A percentile compares a stretch with the other conserved stretches of the same genome.
These are phyloP conservation scores for Gulo gulo DNA, from an alignment of 2,113 vertebrate species.

Conservation along the genomic window DNA sequence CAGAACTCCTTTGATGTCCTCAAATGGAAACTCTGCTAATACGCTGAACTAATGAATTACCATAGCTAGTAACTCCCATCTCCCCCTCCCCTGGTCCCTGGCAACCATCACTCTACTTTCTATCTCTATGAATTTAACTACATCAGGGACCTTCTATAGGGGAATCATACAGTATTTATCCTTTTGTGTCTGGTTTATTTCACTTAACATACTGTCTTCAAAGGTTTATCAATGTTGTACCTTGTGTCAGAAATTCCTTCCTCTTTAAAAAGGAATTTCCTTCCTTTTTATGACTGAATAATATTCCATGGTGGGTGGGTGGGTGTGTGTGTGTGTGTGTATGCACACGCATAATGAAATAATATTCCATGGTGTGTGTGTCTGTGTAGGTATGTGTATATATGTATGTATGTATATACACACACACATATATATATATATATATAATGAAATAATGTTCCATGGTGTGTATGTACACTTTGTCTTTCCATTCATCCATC, in stretches of 20 bases:
- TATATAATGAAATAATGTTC: not conserved
- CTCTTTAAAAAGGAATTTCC: not conserved
- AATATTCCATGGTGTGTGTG: not conserved
- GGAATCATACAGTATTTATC: not conserved
- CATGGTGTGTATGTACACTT: not conserved
- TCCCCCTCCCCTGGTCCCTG: not conserved
- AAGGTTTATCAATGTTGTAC: not conserved
- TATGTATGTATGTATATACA: no score
- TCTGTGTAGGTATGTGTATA: no score
- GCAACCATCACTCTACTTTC: not conserved
- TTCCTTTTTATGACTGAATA: not conserved
- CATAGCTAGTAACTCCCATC: not conserved
- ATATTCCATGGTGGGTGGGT: not conserved
- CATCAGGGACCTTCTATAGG: not conserved
- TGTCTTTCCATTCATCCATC: not conserved
- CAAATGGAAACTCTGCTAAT: not conserved
- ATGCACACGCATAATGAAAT: not conserved
- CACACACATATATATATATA: no score
- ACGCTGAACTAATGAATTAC: not conserved
- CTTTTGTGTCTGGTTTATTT: not conserved
- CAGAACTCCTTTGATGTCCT: not conserved
- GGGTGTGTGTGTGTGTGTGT: accelerated
- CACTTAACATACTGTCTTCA: not conserved
- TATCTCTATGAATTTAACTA: not conserved
- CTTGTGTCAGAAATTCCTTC: not conserved